These are phyloP conservation scores for Terrapene triunguis DNA, from an alignment of 2,113 vertebrate genomes.

Conservation along the genomic window DNA sequence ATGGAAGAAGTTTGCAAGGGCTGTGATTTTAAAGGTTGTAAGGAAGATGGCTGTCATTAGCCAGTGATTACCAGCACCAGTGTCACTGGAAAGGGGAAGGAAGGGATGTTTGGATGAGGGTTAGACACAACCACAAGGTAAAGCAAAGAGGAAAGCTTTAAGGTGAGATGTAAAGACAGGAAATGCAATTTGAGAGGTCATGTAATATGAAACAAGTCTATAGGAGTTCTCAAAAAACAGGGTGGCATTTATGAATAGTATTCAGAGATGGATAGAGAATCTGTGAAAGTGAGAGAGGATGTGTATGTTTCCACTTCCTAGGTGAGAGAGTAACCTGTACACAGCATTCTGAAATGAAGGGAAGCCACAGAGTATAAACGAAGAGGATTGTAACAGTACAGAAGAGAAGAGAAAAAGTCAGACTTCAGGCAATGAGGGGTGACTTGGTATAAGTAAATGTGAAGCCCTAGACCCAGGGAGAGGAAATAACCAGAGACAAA, in stretches of 20 bases:
- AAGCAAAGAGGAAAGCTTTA: not conserved
- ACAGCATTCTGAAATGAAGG: not conserved
- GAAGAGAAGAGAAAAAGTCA: not conserved
- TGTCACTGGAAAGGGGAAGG: not conserved
- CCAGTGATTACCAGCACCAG: not conserved
- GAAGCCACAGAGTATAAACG: fast-evolving
- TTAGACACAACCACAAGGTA: not conserved
- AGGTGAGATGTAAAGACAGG: constrained; percentile 50
- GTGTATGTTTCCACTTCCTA: not conserved
- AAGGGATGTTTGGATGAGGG: not conserved
- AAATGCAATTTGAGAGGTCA: not conserved
- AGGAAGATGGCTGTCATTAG: not conserved
- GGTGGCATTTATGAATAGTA: constrained; percentile 35
- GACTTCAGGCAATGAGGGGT: not conserved
- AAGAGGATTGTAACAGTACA: fast-evolving
- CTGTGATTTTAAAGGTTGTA: not conserved
- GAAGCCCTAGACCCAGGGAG: fast-evolving
- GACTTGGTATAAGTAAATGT: not conserved
- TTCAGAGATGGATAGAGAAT: not conserved
- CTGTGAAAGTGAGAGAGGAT: not conserved
- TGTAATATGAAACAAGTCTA: not conserved
- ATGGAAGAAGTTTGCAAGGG: not conserved
- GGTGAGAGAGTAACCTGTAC: not conserved
- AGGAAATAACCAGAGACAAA: not conserved
- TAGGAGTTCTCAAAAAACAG: constrained; percentile 18